phyloP scores from a whole-genome alignment of 2,888 invertebrate genomes.

The Drosophila infuscata region DNA sequence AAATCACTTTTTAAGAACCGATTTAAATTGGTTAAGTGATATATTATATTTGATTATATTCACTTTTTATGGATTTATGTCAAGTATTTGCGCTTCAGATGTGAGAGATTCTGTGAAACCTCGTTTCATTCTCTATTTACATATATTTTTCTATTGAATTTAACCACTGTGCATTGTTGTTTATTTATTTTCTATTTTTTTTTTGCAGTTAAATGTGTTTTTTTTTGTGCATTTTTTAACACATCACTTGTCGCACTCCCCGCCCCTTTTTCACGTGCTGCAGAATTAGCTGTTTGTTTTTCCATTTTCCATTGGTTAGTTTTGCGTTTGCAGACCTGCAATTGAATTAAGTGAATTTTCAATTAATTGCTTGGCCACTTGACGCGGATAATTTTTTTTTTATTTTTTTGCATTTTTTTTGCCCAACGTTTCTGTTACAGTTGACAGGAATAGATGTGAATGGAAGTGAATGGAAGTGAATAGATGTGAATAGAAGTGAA shows the following conservation, averaged over 20 bases:
- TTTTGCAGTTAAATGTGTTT: conserved; percentile 50
- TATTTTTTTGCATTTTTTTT: not conserved
- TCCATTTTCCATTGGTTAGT: conserved; percentile 43
- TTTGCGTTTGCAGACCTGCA: conserved; percentile 48
- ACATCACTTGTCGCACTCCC: conserved; percentile 41
- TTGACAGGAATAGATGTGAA: conserved; percentile 11
- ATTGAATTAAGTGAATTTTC: conserved; percentile 55
- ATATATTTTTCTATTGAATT: not conserved
- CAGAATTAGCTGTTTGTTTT: conserved; percentile 29
- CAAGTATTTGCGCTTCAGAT: not conserved
- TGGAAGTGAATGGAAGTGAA: conserved; percentile 27
- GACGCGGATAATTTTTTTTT: not conserved
- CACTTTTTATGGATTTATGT: not conserved
- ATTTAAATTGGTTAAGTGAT: not conserved
- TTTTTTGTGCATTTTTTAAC: conserved; percentile 60
- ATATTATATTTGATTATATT: not conserved
- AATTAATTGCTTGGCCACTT: conserved; percentile 61
- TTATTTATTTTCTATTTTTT: conserved; percentile 3
- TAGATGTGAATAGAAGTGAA: not conserved
- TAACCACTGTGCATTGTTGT: conserved; percentile 32
- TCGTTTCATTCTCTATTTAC: not conserved
- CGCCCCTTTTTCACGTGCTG: not conserved
- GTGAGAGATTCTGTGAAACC: not conserved
- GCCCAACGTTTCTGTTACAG: not conserved
- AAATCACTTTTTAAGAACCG: not conserved